Base-by-base conservation (phyloP, 2,113 vertebrate species). In the Cheirogaleus medius region DNA sequence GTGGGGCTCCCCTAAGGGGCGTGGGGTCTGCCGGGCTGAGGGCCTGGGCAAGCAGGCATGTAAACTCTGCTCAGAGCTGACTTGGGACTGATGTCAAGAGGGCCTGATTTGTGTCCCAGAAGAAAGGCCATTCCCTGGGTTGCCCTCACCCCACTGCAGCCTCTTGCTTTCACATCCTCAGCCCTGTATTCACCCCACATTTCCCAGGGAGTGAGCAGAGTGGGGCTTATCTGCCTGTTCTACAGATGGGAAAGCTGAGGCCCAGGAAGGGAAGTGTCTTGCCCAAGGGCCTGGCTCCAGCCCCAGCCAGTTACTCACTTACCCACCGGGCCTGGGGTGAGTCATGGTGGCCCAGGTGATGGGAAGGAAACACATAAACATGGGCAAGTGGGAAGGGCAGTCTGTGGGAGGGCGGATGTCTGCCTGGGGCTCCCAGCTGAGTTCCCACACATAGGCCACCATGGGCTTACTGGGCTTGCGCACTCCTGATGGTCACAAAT, bases 311-410 rank as follows among this genome's bases (percentile, higher is more conserved):
- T 96, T 94, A 94, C 89, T 97, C 93, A 97, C 85, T 76, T 4
- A 84, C 54, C 78, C 94, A 42, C 15, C 0, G 32, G 60, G 37
- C 86, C 47, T 44, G 49, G 80, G 34, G 44, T 97, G 98, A 97
- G 87, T 97, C 97, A 97, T 0, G 14, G 94, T 93, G 95, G 94
- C 91, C 94, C 92, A 97, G 91, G 97, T 97, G 95, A 97, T 93
- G 93, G 89, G 90, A 84, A 91, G 96, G 95, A 96, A 95, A 95
- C 95, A 96, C 12, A 95, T 42, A 97, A 83, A 97, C 91, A 87
- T 0, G 1, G 23, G 49, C 23, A 29, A 77, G 82, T 83, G 86
- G 93, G 94, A 88, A 82, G 88, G 74, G 49, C 11, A 0, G 66
- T 6, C 66, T 49, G 60, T 27, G 66, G 56, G 63, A 37, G 77